Percentiles rank a stretch among this genome's conserved stretches.
Evolutionary conservation across 2,888 invertebrate genomes (phyloP).

Genomic region (Troglohyphantes excavatus): DNA sequence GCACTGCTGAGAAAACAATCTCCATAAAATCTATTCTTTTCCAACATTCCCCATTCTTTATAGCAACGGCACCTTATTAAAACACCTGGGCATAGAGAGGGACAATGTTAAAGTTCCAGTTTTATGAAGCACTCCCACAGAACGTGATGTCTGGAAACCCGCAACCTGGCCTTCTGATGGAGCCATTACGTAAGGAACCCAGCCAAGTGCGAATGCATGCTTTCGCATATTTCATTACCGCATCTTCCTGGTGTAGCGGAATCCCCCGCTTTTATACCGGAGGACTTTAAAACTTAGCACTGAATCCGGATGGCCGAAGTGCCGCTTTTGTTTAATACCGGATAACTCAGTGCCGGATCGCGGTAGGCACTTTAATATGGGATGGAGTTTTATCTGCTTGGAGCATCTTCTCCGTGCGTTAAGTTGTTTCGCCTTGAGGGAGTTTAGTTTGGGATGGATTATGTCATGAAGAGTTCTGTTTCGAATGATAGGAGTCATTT

Average conservation of each 20-base stretch:
- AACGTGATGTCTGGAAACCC: neutral
- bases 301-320: slow-evolving; percentile 28
- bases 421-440: neutral
- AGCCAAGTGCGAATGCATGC: slow-evolving; percentile 23
- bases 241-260: neutral
- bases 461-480: too few species aligned
- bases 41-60: neutral
- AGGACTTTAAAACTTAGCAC: slow-evolving; percentile 12
- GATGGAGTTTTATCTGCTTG: slow-evolving; percentile 15
- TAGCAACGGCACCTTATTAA: slow-evolving; percentile 2
- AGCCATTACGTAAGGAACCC: slow-evolving; percentile 36
- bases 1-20: too few species aligned
- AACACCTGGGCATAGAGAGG: neutral
- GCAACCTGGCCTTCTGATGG: slow-evolving; percentile 5
- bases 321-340: slow-evolving; percentile 16
- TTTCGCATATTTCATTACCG: slow-evolving; percentile 59
- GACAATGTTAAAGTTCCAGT: neutral
- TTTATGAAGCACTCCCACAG: slow-evolving; percentile 7
- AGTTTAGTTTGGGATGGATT: neutral
- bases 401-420: neutral
- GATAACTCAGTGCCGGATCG: neutral
- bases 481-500: too few species aligned
- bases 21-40: too few species aligned
- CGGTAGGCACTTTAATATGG: neutral
- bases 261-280: slow-evolving; percentile 30